These are phyloP conservation scores for Microvelia longipes DNA, from an alignment of 1,140 invertebrate species.

Conservation along the genomic window DNA sequence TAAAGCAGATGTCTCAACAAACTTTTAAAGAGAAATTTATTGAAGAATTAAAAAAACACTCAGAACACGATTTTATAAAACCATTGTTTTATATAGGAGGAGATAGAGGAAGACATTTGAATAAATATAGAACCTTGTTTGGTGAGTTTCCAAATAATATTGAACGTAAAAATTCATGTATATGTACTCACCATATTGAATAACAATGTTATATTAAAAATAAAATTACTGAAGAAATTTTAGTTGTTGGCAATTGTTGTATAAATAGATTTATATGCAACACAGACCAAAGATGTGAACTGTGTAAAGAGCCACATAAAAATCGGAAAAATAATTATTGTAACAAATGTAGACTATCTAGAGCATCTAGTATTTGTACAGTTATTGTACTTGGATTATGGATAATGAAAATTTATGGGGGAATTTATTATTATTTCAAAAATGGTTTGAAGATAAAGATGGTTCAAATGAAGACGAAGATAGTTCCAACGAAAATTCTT, in stretches of 20 bases:
- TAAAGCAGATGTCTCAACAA: neutral
- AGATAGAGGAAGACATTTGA: neutral
- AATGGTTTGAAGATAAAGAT: neutral
- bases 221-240: neutral
- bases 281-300: neutral
- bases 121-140: neutral
- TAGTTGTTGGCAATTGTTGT: neutral
- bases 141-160: neutral
- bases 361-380: neutral
- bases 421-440: neutral
- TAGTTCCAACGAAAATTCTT: neutral
- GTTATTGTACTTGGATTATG: neutral
- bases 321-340: neutral
- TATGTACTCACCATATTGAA: neutral
- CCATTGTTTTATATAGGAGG: neutral
- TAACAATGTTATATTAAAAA: neutral
- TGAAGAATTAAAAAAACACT: neutral
- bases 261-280: neutral
- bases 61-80: neutral
- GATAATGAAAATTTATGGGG: neutral
- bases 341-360: neutral
- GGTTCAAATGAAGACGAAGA: neutral
- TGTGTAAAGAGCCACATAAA: neutral
- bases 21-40: neutral
- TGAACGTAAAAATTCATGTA: neutral